A percentile compares a stretch with the other conserved stretches of the same genome.
Evolutionary conservation across 2,888 invertebrate genomes (phyloP).

Genomic region (Panzeria rudis): DNA sequence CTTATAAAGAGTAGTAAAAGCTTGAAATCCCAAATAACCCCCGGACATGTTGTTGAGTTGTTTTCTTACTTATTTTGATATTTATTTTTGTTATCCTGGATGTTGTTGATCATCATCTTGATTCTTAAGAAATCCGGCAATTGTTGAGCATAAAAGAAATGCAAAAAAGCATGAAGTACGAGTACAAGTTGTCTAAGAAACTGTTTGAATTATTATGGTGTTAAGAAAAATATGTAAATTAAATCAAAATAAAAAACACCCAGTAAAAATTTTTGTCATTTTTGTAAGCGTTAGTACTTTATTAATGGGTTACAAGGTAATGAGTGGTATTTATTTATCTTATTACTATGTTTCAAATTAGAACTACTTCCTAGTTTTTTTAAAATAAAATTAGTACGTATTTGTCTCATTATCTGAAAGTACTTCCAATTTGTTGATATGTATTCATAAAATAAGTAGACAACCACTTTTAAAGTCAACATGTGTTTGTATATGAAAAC

Average conservation of each 20-base stretch:
- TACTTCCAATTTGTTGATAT: too few species aligned
- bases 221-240: constrained; percentile 59
- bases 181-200: constrained; percentile 37
- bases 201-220: constrained; percentile 63
- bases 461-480: too few species aligned
- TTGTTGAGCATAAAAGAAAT: constrained; percentile 55
- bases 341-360: too few species aligned
- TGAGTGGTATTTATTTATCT: too few species aligned
- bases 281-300: too few species aligned
- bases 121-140: constrained; percentile 65
- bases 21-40: constrained; percentile 65
- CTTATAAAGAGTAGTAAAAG: constrained; percentile 60
- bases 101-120: constrained; percentile 49
- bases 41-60: constrained; percentile 60
- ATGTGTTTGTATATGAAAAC: too few species aligned
- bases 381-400: too few species aligned
- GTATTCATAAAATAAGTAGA: too few species aligned
- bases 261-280: too few species aligned
- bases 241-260: constrained; percentile 45
- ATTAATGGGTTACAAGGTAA: too few species aligned
- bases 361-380: too few species aligned
- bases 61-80: constrained; percentile 45
- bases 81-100: constrained; percentile 27
- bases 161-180: constrained; percentile 18
- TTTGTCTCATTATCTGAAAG: too few species aligned